These are phyloP conservation scores for Epiblema foenella DNA, from an alignment of 2,888 invertebrate genomes.

Conservation along the genomic window DNA sequence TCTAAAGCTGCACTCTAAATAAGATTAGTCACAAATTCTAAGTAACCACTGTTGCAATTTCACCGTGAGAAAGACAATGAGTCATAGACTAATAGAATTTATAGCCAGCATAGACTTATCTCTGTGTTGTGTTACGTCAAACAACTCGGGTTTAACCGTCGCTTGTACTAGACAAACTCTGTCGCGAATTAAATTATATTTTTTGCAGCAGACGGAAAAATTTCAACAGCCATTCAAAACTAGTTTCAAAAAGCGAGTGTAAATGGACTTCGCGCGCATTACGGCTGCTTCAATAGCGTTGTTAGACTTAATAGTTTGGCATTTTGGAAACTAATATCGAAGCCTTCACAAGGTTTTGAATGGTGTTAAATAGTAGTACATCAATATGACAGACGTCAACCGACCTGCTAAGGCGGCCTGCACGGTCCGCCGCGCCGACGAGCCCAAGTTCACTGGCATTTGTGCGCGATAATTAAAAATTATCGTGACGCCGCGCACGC, in stretches of 20 bases:
- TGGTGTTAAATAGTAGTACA: constrained; percentile 15
- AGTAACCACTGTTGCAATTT: constrained; percentile 51
- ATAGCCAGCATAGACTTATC: constrained; percentile 35
- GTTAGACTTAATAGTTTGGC: constrained; percentile 19
- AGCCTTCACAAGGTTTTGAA: constrained; percentile 3
- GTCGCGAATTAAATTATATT: constrained; percentile 30
- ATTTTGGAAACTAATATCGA: not conserved
- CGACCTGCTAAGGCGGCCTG: constrained; percentile 74
- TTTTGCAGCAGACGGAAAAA: constrained; percentile 12
- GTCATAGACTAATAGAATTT: constrained; percentile 62
- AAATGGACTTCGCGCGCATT: constrained; percentile 11
- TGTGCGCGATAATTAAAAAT: constrained; percentile 84
- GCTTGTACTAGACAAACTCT: constrained; percentile 26
- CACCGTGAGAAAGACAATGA: constrained; percentile 66
- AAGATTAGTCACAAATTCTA: constrained; percentile 71
- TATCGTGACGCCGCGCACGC: constrained; percentile 83
- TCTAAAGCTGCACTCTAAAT: constrained; percentile 47
- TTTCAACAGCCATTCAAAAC: constrained; percentile 30
- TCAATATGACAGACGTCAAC: constrained; percentile 63
- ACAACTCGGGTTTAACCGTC: constrained; percentile 46
- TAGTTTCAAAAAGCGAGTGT: constrained; percentile 31
- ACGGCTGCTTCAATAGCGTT: constrained; percentile 13
- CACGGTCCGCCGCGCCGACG: constrained; percentile 66
- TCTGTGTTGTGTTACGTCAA: constrained; percentile 42
- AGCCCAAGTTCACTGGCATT: constrained; percentile 85